Evolutionary conservation across 2,888 invertebrate genomes (phyloP), one percentile per base, ranked within the genome.

Genomic region (Hesperia comma): DNA sequence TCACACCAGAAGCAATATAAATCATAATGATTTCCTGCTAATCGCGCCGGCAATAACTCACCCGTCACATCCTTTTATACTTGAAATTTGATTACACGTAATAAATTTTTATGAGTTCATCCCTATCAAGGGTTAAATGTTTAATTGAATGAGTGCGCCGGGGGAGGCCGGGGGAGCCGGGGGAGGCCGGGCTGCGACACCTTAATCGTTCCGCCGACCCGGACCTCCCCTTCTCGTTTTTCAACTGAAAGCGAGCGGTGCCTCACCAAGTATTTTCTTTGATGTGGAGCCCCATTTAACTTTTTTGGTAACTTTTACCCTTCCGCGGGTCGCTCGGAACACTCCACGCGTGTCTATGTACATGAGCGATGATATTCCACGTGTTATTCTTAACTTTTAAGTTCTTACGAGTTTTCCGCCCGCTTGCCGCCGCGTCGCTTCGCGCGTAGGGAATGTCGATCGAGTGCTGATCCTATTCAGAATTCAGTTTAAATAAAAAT

Each of bases 71-170:
- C 66, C 66, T 54, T 46, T 66, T 60, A 46, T 60, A 60, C 72
- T 73, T 72, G 71, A 73, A 72, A 73, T 76, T 75, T 75, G 74
- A 76, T 75, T 75, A 75, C 72, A 74, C 73, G 72, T 72, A 69
- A 69, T 67, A 66, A 64, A 54, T 66, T 60, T 49, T 63, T 57
- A 46, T 63, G 54, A 55, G 67, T 46, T 55, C 66, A 60, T 66
- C 46, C 41, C 53, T n/a, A 66, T 66, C 60, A 54, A 58, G 43
- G 67, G 67, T 67, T 54, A 67, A 63, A 62, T 61, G 66, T 69
- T 64, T 69, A 69, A 69, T 67, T 69, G 67, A 69, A 67, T 67
- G 53, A 63, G 60, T 56, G 54, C 46, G 32, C 37, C 10, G 60
- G 54, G 33, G 41, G 26, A 21, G 53, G 62, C 12, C 17, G 14